Evolutionary conservation across 2,888 invertebrate species (phyloP).

Genomic region (Pinctada fucata): DNA sequence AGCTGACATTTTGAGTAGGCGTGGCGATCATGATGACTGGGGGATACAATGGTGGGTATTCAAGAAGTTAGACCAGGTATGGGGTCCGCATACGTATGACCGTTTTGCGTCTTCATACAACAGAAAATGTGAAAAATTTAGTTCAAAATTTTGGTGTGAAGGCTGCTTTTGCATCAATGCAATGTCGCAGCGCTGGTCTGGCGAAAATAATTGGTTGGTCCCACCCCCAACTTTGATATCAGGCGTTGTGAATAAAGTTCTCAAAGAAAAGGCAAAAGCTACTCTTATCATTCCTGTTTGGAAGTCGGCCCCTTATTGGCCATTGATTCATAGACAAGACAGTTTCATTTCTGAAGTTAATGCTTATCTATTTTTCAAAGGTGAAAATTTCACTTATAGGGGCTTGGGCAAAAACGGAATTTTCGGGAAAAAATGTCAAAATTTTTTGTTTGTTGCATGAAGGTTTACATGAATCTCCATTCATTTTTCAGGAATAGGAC

Average conservation of each 20-base stretch:
- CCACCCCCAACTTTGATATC: slow-evolving; percentile 17
- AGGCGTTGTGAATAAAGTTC: too few species aligned
- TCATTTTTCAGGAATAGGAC: slow-evolving; percentile 9
- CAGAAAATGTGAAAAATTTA: slow-evolving; percentile 26
- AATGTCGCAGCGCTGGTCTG: slow-evolving; percentile 16
- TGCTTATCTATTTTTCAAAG: background rate
- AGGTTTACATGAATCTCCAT: background rate
- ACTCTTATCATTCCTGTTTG: too few species aligned
- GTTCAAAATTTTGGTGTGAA: slow-evolving; percentile 25
- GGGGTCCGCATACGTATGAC: slow-evolving; percentile 18
- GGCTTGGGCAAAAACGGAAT: background rate
- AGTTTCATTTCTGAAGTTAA: background rate
- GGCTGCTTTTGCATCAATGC: slow-evolving; percentile 21
- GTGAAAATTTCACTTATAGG: background rate
- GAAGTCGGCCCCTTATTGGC: background rate
- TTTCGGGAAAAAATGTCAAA: background rate
- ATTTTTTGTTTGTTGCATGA: background rate
- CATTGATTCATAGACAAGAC: background rate
- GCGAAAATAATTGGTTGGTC: slow-evolving; percentile 28
- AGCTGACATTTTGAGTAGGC: slow-evolving; percentile 27
- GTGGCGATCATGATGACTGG: slow-evolving; percentile 33
- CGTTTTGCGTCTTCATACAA: slow-evolving; percentile 32
- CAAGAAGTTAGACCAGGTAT: slow-evolving; percentile 5
- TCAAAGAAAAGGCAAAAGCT: too few species aligned
- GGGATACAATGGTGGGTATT: slow-evolving; percentile 7